Percentiles rank a stretch among this genome's conserved stretches.
Evolutionary conservation across 2,797 vertebrate species (phyloP).

Genomic region (Ceyx erithaca): DNA sequence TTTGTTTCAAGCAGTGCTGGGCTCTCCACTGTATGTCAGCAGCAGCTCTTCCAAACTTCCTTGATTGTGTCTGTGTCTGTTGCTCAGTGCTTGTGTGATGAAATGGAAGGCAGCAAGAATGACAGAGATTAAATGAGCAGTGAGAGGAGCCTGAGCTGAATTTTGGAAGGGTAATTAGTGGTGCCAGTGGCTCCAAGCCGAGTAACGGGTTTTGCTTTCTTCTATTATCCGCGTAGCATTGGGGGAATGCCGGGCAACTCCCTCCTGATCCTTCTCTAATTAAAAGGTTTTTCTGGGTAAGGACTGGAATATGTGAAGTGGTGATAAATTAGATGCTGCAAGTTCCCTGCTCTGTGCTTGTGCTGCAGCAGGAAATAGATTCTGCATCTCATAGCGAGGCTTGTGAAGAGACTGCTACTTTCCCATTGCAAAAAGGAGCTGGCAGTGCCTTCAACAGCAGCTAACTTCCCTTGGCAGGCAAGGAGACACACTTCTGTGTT

Average conservation of each 20-base stretch:
- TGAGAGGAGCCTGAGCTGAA: constrained; percentile 65
- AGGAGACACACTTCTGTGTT: background rate
- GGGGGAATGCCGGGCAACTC: constrained; percentile 33
- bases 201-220: constrained; percentile 56
- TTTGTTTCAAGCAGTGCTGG: background rate
- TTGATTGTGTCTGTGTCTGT: constrained; percentile 66
- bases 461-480: accelerated
- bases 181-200: background rate
- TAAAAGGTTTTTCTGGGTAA: constrained; percentile 68
- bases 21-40: background rate
- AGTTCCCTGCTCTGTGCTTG: background rate
- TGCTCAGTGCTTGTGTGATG: constrained; percentile 44
- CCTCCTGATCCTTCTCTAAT: constrained; percentile 67
- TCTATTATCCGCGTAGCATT: background rate
- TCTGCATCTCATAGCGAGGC: background rate
- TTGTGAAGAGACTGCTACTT: background rate
- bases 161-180: constrained; percentile 70
- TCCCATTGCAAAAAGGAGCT: background rate
- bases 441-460: background rate
- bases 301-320: constrained; percentile 42
- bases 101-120: constrained; percentile 59
- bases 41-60: constrained; percentile 35
- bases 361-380: constrained; percentile 49
- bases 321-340: constrained; percentile 29
- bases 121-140: constrained; percentile 71